Evolutionary conservation across 1,140 invertebrate species (phyloP).

Genomic region (Helicoverpa armigera): DNA sequence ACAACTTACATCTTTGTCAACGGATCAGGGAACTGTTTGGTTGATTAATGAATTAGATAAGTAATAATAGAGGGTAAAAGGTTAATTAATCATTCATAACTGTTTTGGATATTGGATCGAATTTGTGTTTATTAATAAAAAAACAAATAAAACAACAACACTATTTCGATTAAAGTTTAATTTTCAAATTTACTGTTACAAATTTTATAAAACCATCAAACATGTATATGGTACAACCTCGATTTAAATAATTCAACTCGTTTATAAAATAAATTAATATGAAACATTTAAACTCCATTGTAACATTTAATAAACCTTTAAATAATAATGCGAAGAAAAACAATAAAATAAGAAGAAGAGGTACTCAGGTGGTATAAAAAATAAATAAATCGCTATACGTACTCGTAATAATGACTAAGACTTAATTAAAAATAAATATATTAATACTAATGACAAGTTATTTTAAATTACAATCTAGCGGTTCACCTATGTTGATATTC

Average conservation of each 20-base stretch:
- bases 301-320: constrained; percentile 49
- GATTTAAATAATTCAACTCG: constrained; percentile 30
- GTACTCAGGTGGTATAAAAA: constrained; percentile 83
- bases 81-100: too few relatives aligned
- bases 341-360: constrained; percentile 78
- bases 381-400: constrained; percentile 74
- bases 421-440: constrained; percentile 82
- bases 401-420: constrained; percentile 74
- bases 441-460: constrained; percentile 86
- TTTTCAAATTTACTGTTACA: constrained; percentile 53
- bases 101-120: too few relatives aligned
- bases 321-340: constrained; percentile 53
- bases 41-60: too few relatives aligned
- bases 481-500: constrained; percentile 80
- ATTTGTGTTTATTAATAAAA: too few relatives aligned
- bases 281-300: constrained; percentile 35
- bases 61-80: too few relatives aligned
- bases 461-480: constrained; percentile 82
- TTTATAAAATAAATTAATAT: constrained; percentile 41
- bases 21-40: too few relatives aligned
- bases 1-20: too few relatives aligned
- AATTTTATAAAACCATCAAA: constrained; percentile 42
- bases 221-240: constrained; percentile 24
- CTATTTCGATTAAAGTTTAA: constrained; percentile 50
- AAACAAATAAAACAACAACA: constrained; percentile 52